Evolutionary conservation across 2,888 invertebrate species (phyloP), one percentile per base, ranked within the genome.

Genomic region (Ischnus inquisitorius): DNA sequence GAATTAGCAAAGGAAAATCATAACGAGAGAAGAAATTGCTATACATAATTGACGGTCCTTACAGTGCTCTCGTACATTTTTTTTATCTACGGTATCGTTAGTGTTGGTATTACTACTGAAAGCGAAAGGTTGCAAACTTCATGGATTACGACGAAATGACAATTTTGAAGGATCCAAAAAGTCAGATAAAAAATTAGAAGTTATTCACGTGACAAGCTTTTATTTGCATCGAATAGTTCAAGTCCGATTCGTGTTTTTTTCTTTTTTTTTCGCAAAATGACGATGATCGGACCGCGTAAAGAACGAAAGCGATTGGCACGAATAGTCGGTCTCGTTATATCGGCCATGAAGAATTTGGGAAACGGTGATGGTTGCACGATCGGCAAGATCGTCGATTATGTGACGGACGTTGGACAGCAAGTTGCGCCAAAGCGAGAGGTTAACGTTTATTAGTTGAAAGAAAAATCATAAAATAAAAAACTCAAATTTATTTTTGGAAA

Each of bases 381-480:
- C 79, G 85, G 83, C 14, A 88, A 89, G 22, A 90, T 90, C 57
- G 75, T 89, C 19, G 86, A 87, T 16, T 90, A 88, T 82, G 87
- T 89, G 19, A 81, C 80, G 16, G 84, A 86, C 65, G 48, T 81
- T 57, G 82, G 77, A 54, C 69, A 78, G 51, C 83, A 79, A 22
- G 86, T 84, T 25, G 87, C 88, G 43, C 87, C 89, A 2, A 90
- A 89, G 74, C 88, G 89, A 25, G 87, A 89, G 88, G 90, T 89
- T 84, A 83, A 64, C 19, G 10, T 34, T 34, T 8, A 5, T 6
- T 34, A 39, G 28, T 57, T 57, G 1, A 6, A 6, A 34, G 8
- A 4, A 6, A 6, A 34, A 34, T 34, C 34, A 34, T 34, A 34
- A 34, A 34, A 43, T 12, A 12, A 16, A 28, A 43, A 16, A 16